Evolutionary conservation across 2,888 invertebrate species (phyloP), one percentile per base, ranked within the genome.

Genomic region (Sphinx pinastri): DNA sequence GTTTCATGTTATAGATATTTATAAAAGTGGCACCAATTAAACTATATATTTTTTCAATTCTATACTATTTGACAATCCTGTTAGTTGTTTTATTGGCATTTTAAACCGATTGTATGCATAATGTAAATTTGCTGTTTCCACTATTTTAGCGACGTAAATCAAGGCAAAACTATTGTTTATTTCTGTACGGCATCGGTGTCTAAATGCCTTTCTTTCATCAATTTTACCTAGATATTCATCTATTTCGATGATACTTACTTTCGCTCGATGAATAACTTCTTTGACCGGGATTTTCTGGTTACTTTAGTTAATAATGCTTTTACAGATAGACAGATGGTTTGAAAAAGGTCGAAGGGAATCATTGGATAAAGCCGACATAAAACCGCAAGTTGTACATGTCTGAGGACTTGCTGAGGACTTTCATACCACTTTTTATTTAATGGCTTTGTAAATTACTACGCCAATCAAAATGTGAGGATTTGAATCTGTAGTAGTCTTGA

Each of bases 161-260:
- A 38, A 38, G 5, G 38, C 38, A 38, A 38, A 38, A 38, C 25
- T 25, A 38, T 5, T 38, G 38, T 38, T 38, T 38, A 38, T 38
- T 38, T 38, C 38, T 38, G 38, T 38, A 60, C 63, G 16, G 49
- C 49, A 47, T 47, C 60, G 7, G 16, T 19, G 13, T 25, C 49
- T 63, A 16, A 19, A 13, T 63, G 49, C 49, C 19, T 19, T 14
- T 16, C 63, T 60, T 60, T 12, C 45, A 47, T 60, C 47, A 60
- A 60, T 60, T 60, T 60, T 45, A 60, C 60, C 16, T 45, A 47
- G 60, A 16, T 11, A 60, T 47, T 60, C 60, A 47, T 60, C 60
- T 47, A 16, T 55, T 10, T 55, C 19, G 55, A 55, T 63, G 45
- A 8, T 47, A 45, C 47, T 60, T 60, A 60, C 47, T 60, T 60